Percentiles rank a stretch among this genome's conserved stretches.
These are phyloP conservation scores for Metopia argyrocephala DNA, from an alignment of 2,888 invertebrate genomes.

Conservation along the genomic window DNA sequence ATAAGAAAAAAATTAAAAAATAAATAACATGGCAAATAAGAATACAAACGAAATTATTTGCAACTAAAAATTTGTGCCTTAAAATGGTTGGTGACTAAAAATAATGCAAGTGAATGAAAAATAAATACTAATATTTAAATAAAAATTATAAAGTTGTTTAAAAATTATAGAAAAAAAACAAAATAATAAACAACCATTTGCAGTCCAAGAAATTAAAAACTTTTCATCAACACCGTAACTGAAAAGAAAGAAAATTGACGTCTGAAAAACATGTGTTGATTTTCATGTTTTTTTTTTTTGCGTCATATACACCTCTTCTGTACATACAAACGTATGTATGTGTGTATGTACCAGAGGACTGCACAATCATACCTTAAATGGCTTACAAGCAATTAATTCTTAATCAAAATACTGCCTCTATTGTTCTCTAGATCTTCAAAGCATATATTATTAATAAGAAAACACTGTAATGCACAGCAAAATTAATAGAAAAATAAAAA, in stretches of 20 bases:
- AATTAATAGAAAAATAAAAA: no score
- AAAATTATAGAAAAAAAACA: not conserved
- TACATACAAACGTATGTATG: no score
- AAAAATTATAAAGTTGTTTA: conserved; percentile 5
- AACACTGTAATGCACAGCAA: no score
- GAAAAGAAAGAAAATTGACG: conserved; percentile 24
- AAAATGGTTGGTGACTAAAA: not conserved
- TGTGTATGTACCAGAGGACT: no score
- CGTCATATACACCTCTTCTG: no score
- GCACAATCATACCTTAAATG: no score
- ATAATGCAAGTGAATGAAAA: conserved; percentile 20
- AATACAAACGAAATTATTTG: no score
- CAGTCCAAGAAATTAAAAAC: conserved; percentile 11
- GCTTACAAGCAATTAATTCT: no score
- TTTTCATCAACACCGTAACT: conserved; percentile 16
- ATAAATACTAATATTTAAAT: not conserved
- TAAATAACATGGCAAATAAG: not conserved
- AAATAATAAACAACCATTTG: conserved; percentile 5
- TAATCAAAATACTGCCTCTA: no score
- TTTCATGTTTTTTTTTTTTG: no score
- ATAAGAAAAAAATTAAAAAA: conserved; percentile 10
- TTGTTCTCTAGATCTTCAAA: no score
- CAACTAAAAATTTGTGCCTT: not conserved
- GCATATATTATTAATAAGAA: no score
- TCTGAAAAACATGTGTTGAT: conserved; percentile 39